Percentiles rank a stretch among this genome's conserved stretches.
phyloP scores from a whole-genome alignment of 2,113 vertebrate species.

The Xenopus laevis region DNA sequence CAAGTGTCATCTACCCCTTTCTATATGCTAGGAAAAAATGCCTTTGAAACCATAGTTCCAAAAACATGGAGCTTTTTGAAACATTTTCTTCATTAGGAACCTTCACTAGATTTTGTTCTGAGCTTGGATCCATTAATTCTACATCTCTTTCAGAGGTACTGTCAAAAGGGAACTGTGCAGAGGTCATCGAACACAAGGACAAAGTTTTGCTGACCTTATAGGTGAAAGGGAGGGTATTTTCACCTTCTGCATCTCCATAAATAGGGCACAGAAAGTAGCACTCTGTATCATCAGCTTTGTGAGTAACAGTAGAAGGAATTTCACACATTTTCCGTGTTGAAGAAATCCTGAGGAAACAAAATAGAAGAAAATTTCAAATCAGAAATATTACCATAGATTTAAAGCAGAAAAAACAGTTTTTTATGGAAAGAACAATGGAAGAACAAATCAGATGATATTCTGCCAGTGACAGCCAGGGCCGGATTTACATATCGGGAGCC shows the following conservation, averaged over 20 bases:
- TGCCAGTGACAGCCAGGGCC: no score
- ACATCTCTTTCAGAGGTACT: background rate
- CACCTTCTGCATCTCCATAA: background rate
- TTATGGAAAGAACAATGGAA: no score
- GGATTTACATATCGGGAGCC: no score
- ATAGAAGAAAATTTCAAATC: background rate
- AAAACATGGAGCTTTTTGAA: background rate
- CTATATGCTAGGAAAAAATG: slow-evolving; percentile 2
- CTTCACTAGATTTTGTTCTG: background rate
- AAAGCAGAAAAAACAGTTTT: no score
- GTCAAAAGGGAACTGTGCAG: background rate
- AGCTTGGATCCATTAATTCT: background rate
- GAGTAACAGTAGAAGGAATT: background rate
- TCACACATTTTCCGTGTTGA: slow-evolving; percentile 2
- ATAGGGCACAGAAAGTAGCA: background rate
- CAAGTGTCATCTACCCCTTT: background rate
- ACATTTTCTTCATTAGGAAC: background rate
- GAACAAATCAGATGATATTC: no score
- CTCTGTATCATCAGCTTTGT: background rate
- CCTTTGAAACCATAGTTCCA: slow-evolving; percentile 6
- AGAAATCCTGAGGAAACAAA: background rate
- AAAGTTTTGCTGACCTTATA: background rate
- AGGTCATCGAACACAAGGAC: background rate
- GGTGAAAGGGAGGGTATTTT: background rate
- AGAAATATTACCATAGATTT: no score